Percentiles rank a stretch among this genome's conserved stretches.
phyloP scores from a whole-genome alignment of 2,797 vertebrate species.

The Galagoides demidoff region DNA sequence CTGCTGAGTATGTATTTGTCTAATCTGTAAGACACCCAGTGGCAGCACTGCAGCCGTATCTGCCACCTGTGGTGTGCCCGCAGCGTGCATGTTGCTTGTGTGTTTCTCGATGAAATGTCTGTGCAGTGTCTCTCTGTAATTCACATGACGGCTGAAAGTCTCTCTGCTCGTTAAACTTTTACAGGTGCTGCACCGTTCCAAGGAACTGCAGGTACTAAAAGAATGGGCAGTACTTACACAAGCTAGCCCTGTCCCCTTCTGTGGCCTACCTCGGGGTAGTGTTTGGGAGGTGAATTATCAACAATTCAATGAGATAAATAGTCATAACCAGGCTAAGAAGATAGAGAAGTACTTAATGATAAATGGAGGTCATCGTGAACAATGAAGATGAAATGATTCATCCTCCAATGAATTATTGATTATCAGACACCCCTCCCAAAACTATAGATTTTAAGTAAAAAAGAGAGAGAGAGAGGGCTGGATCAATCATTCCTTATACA shows the following conservation, averaged over 20 bases:
- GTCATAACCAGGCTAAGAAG: not conserved
- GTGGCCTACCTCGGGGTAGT: not conserved
- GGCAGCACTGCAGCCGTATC: slow-evolving; percentile 64
- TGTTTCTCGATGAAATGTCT: slow-evolving; percentile 76
- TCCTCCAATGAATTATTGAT: not conserved
- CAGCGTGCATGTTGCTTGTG: slow-evolving; percentile 83
- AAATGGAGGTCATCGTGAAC: not conserved
- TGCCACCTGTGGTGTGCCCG: slow-evolving; percentile 82
- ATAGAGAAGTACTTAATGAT: not conserved
- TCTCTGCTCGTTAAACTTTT: slow-evolving; percentile 85
- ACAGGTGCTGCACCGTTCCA: slow-evolving; percentile 81
- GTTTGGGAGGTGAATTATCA: not conserved
- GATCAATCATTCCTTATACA: not conserved
- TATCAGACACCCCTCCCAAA: not conserved
- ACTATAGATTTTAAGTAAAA: not conserved
- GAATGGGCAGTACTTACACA: slow-evolving; percentile 54
- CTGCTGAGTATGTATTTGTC: not conserved
- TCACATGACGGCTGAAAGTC: slow-evolving; percentile 80
- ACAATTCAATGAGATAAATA: not conserved
- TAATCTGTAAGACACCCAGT: not conserved
- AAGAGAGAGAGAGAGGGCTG: not conserved
- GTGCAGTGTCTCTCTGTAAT: slow-evolving; percentile 77
- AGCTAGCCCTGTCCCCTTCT: not conserved
- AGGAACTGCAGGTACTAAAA: slow-evolving; percentile 76
- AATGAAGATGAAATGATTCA: not conserved